These are phyloP conservation scores for Cichlasoma orientale DNA, from an alignment of 2,797 vertebrate genomes.

Conservation along the genomic window DNA sequence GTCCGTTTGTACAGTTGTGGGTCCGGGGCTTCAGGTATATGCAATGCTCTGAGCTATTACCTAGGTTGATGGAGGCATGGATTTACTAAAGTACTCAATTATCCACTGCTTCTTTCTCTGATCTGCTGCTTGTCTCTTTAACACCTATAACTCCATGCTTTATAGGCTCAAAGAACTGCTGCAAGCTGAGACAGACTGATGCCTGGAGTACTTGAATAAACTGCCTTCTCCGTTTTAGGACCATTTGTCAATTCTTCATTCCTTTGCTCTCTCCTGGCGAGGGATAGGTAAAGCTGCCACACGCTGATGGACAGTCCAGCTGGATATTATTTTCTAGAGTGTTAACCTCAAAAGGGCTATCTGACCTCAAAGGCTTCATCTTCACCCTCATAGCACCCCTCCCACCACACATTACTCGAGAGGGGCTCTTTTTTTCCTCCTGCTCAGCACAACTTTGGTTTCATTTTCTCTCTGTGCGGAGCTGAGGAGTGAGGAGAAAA, in stretches of 20 bases:
- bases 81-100: conserved; percentile 76
- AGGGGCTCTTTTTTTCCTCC: neutral
- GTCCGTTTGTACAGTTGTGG: conserved; percentile 27
- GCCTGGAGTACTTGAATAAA: conserved; percentile 76
- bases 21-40: conserved; percentile 46
- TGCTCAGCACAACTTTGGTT: conserved; percentile 37
- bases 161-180: conserved; percentile 75
- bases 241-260: conserved; percentile 83
- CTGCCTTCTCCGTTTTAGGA: conserved; percentile 69
- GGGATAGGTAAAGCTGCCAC: conserved; percentile 62
- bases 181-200: conserved; percentile 76
- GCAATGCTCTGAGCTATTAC: conserved; percentile 58
- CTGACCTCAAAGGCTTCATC: conserved; percentile 50
- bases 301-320: conserved; percentile 61
- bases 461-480: conserved; percentile 41
- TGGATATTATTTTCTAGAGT: conserved; percentile 62
- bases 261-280: conserved; percentile 54
- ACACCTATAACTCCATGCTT: conserved; percentile 73
- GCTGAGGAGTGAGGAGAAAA: conserved; percentile 19
- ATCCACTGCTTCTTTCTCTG: conserved; percentile 68
- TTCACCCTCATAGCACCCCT: conserved; percentile 38
- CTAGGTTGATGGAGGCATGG: conserved; percentile 65
- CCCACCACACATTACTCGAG: conserved; percentile 6
- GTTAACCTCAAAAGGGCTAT: conserved; percentile 44
- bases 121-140: conserved; percentile 71